Conservation (phyloP, 2,113 vertebrate species). For the Ptyas mucosa region DNA sequence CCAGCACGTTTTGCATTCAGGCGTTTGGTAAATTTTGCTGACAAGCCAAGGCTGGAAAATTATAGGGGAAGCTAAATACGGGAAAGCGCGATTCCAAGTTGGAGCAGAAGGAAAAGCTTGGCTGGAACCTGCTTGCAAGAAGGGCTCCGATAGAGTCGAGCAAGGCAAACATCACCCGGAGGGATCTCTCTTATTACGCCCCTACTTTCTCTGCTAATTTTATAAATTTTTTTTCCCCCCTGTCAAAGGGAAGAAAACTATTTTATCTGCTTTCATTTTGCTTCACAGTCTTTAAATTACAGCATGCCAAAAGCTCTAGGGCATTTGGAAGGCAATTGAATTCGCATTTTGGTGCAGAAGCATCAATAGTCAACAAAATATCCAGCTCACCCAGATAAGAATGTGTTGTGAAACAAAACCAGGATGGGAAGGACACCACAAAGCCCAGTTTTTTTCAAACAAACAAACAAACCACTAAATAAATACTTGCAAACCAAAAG, state of each 20-base stretch:
- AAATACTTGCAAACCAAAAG: neutral
- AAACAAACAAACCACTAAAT: neutral
- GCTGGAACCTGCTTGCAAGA: neutral
- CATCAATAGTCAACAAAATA: neutral
- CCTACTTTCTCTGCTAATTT: neutral
- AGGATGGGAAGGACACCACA: no score
- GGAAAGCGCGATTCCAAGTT: neutral
- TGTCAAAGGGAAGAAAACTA: neutral
- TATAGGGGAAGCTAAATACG: slow-evolving; percentile 10
- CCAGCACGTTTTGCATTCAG: neutral
- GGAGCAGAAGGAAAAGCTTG: neutral
- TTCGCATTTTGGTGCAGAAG: neutral
- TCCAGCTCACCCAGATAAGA: neutral
- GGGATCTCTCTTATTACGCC: neutral
- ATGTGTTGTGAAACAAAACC: neutral
- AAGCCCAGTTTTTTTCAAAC: neutral
- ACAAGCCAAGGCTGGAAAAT: slow-evolving; percentile 5
- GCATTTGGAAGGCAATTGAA: neutral
- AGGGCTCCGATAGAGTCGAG: neutral
- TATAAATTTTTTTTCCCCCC: neutral
- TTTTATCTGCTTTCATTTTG: neutral
- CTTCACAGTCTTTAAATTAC: neutral
- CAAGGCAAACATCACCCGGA: neutral
- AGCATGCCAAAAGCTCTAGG: neutral
- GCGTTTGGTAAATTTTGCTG: slow-evolving; percentile 17